Evolutionary conservation across 2,888 invertebrate species (phyloP), one percentile per base, ranked within the genome.

Genomic region (Rhamnusium bicolor): DNA sequence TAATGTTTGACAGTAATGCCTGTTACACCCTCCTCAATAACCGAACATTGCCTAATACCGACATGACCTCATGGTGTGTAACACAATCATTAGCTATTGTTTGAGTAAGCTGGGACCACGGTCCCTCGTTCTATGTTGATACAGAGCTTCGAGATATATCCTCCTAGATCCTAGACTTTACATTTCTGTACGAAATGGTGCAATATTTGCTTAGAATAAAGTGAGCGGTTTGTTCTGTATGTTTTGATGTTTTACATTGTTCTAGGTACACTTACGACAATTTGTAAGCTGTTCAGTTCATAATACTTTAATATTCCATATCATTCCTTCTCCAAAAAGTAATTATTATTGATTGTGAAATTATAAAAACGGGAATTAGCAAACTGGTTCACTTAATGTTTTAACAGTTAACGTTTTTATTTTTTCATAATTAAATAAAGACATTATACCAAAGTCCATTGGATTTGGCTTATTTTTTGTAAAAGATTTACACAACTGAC

Each of bases 61-160:
- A 85, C 85, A 86, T 80, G 85, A 85, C 85, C 85, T 84, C 85
- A 84, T 83, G 80, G 79, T 80, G 83, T 81, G 85, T 82, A 83
- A 86, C 85, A 85, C 84, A 79, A 82, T 84, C 84, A 85, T 85
- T 85, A 84, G 75, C 79, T 79, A 84, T 85, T 85, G 85, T 85
- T 83, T 82, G 83, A 80, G 76, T 77, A 80, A 80, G 79, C 79
- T 61, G 62, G 67, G 71, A 66, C 67, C 54, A 66, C 56, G 49
- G 66, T 72, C 72, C 71, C 69, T 46, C 18, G 71, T 56, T 47
- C 70, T 21, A 29, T n/a, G 46, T 63, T 62, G 7, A 65, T 47
- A 46, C 65, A n/a, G 53, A 65, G 53, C 51, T 16, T 12, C 12
- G 12, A 51, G 58, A 60, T 60, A 29, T 40, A 40, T 40, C 40